phyloP scores from a whole-genome alignment of 2,113 vertebrate species.

The Callorhinus ursinus region DNA sequence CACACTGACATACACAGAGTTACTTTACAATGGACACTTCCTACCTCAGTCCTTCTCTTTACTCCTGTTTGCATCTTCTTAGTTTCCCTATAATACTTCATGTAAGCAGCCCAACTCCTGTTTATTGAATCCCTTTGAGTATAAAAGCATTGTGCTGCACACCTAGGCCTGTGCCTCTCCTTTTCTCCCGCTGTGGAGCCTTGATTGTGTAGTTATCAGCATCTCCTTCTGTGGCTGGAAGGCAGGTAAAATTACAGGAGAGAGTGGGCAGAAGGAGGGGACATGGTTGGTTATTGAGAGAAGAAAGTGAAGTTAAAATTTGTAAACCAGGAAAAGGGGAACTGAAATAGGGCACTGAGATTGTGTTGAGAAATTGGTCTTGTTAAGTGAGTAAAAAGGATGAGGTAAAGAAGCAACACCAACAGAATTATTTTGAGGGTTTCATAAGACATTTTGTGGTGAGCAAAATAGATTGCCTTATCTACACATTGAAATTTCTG shows the following conservation, averaged over 20 bases:
- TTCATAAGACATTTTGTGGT: not conserved
- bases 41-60: not conserved
- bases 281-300: not conserved
- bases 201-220: not conserved
- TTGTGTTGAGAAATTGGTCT: not conserved
- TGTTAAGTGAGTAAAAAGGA: not conserved
- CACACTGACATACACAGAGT: not conserved
- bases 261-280: not conserved
- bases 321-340: not conserved
- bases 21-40: not conserved
- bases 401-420: not conserved
- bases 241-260: not conserved
- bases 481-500: not conserved
- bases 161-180: too few relatives aligned
- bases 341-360: not conserved
- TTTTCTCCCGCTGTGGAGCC: fast-evolving
- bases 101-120: not conserved
- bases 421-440: not conserved
- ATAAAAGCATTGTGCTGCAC: not conserved
- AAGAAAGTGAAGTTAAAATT: not conserved
- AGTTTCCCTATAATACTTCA: not conserved
- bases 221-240: not conserved
- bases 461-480: not conserved
- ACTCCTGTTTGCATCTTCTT: not conserved
- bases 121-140: not conserved